Evolutionary conservation across 2,113 vertebrate species (phyloP), one percentile per base, ranked within the genome.

Genomic region (Pachycephala philippinensis): DNA sequence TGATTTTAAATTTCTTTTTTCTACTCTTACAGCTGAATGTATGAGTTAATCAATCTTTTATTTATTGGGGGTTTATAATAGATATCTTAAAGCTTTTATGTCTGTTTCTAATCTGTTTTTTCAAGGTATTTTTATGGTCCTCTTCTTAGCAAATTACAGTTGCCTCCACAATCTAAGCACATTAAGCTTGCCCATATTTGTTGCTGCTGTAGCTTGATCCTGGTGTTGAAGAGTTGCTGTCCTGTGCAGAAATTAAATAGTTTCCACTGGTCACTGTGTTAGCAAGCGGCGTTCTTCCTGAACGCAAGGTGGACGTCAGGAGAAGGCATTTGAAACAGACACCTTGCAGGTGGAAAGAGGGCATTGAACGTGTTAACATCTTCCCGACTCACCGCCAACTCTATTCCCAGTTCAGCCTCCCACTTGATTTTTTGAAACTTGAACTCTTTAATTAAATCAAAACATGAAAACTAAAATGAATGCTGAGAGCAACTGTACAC

Each of bases 381-480:
- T 82, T 89, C 35, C 63, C 45, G 0, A 15, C 26, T 66, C 50
- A 42, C 63, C 65, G 30, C 45, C 84, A 91, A 45, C 39, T 89
- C 56, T 63, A n/a, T 74, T 89, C 65, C 40, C 64, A 75, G 56
- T 66, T 84, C 64, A 84, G 18, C 72, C 84, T 93, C 89, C 87
- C 42, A 59, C 52, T 47, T 84, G 80, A 78, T 59, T 94, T 94
- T 94, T 91, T 87, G 72, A 94, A 94, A 84, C 60, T 23, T 59
- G 64, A 89, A 87, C 64, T 91, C 64, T 53, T 61, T 93, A 84
- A 84, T 89, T 87, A 89, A 91, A 74, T 61, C 28, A 77, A 91
- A 95, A 69, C n/a, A 52, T 83, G 44, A 79, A 71, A 95, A 85
- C 50, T 74, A 15, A 94, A 94, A 50, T 54, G 49, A 92, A 28